Evolutionary conservation across 2,888 invertebrate species (phyloP).

Genomic region (Rhabditoides inermis): DNA sequence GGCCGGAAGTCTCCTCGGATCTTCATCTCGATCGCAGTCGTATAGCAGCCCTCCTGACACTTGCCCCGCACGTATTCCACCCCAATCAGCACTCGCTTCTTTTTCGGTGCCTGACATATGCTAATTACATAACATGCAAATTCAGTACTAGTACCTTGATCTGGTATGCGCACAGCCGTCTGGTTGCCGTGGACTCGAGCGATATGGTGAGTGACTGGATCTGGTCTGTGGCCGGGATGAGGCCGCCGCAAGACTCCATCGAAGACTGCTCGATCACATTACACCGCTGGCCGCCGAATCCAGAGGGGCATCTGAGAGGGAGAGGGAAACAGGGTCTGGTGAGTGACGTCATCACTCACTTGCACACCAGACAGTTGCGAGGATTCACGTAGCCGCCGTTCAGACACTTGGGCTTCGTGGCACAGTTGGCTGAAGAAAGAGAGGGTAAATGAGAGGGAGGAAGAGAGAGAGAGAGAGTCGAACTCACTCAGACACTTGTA

Average conservation of each 20-base stretch:
- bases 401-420: slow-evolving; percentile 1
- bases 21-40: slow-evolving; percentile 7
- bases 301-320: slow-evolving; percentile 9
- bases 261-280: slow-evolving; percentile 7
- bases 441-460: too few species aligned
- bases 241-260: slow-evolving; percentile 6
- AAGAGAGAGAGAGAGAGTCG: too few species aligned
- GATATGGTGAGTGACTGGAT: slow-evolving; percentile 6
- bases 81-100: slow-evolving; percentile 6
- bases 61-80: slow-evolving; percentile 5
- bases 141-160: slow-evolving; percentile 2
- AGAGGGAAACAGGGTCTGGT: neutral
- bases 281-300: slow-evolving; percentile 10
- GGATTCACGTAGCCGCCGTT: slow-evolving; percentile 12
- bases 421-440: neutral
- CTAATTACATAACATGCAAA: neutral
- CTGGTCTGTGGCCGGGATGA: slow-evolving; percentile 3
- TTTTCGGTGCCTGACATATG: slow-evolving; percentile 2
- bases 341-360: slow-evolving; percentile 1
- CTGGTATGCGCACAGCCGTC: slow-evolving; percentile 9
- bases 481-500: slow-evolving; percentile 8
- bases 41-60: slow-evolving; percentile 12
- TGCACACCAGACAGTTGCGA: slow-evolving; percentile 7
- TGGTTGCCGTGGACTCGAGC: slow-evolving; percentile 2
- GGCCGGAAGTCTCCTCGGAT: slow-evolving; percentile 10